Conservation (phyloP, 2,888 invertebrate genomes). For the Hyposoter didymator region DNA sequence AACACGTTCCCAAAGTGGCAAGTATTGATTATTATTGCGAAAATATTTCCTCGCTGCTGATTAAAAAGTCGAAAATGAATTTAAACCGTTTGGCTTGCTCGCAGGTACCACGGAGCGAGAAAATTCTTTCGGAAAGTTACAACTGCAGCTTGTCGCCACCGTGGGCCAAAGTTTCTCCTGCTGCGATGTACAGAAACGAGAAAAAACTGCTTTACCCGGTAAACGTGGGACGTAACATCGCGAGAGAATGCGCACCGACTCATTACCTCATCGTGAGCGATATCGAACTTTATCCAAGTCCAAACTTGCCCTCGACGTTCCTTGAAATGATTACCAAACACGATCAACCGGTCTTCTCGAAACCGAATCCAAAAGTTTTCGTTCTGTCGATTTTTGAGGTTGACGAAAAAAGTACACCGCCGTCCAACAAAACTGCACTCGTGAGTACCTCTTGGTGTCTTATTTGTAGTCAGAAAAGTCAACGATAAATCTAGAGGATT, state of each 20-base stretch:
- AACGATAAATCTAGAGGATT: background rate
- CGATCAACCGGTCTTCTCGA: conserved; percentile 87
- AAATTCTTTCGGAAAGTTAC: conserved; percentile 87
- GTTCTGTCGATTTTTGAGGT: conserved; percentile 96
- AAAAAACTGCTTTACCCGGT: conserved; percentile 95
- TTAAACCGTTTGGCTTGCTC: conserved; percentile 65
- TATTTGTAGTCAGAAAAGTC: background rate
- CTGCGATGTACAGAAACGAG: conserved; percentile 91
- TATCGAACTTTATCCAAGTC: conserved; percentile 96
- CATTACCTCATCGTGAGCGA: conserved; percentile 94
- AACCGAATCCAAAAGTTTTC: conserved; percentile 90
- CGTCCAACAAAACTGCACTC: conserved; percentile 81
- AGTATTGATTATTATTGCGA: conserved; percentile 65
- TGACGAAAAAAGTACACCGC: conserved; percentile 85
- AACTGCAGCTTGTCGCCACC: conserved; percentile 91
- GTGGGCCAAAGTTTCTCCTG: conserved; percentile 87
- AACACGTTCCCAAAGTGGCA: conserved; percentile 92
- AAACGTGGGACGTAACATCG: conserved; percentile 95
- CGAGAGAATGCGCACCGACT: conserved; percentile 92
- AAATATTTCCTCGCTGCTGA: no score
- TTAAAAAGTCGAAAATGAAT: background rate
- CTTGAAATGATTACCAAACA: conserved; percentile 93
- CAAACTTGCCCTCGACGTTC: conserved; percentile 91
- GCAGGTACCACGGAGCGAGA: conserved; percentile 89
- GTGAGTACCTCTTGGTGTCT: conserved; percentile 77